These are phyloP conservation scores for Lochmaea crataegi DNA, from an alignment of 2,888 invertebrate genomes.

Conservation along the genomic window DNA sequence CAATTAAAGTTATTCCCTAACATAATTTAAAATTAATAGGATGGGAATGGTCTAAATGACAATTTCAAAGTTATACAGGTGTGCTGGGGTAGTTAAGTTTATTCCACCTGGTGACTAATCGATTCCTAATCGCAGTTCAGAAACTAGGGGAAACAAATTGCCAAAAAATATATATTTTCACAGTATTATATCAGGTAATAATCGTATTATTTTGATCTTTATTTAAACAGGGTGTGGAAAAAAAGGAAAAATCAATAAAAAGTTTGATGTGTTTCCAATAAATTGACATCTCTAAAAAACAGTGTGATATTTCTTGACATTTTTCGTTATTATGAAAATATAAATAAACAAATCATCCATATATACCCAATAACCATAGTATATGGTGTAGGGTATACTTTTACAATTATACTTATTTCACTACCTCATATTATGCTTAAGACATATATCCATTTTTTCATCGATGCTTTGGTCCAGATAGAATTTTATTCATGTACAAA, in stretches of 20 bases:
- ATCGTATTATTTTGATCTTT: background rate
- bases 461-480: no score
- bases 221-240: background rate
- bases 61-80: conserved; percentile 27
- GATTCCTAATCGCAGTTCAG: conserved; percentile 17
- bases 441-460: no score
- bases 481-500: no score
- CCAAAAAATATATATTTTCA: conserved; percentile 1
- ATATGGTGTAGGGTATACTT: no score
- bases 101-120: conserved; percentile 21
- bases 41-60: conserved; percentile 27
- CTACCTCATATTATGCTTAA: no score
- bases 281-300: no score
- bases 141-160: conserved; percentile 19
- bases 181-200: background rate
- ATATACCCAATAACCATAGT: no score
- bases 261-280: no score
- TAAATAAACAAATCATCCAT: no score
- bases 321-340: no score
- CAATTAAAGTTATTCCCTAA: conserved; percentile 16
- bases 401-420: no score
- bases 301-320: no score
- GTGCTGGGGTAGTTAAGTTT: conserved; percentile 10
- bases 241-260: background rate
- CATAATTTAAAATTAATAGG: conserved; percentile 31